These are phyloP conservation scores for Sylvia atricapilla DNA, from an alignment of 2,113 vertebrate species.

Conservation along the genomic window DNA sequence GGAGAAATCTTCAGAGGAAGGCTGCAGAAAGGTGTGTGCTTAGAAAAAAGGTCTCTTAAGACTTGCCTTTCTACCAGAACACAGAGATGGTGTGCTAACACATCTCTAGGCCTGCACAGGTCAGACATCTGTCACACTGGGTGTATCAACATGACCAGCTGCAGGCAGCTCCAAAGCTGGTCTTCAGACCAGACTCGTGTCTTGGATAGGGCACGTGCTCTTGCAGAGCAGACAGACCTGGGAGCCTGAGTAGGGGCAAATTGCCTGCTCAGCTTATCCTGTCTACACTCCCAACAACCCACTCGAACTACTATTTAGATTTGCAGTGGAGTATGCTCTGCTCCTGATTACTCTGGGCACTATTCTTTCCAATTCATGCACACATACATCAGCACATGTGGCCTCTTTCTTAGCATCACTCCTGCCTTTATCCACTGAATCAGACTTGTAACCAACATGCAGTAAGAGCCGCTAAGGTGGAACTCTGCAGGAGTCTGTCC, in stretches of 20 bases:
- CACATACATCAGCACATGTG: neutral
- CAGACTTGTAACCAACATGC: fast-evolving
- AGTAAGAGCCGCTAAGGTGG: neutral
- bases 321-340: neutral
- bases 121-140: fast-evolving
- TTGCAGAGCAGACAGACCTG: neutral
- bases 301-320: neutral
- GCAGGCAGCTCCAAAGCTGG: neutral
- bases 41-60: neutral
- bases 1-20: neutral
- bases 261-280: neutral
- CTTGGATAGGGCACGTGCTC: neutral
- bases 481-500: neutral
- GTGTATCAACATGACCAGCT: neutral
- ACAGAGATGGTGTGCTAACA: neutral
- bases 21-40: neutral
- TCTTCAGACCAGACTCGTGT: neutral
- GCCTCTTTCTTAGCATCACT: neutral
- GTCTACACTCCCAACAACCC: neutral
- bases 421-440: neutral
- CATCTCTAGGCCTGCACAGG: neutral
- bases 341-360: neutral
- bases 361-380: neutral
- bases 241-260: neutral
- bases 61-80: neutral